These are phyloP conservation scores for Vicugna pacos DNA, from an alignment of 2,113 vertebrate genomes.

Conservation along the genomic window DNA sequence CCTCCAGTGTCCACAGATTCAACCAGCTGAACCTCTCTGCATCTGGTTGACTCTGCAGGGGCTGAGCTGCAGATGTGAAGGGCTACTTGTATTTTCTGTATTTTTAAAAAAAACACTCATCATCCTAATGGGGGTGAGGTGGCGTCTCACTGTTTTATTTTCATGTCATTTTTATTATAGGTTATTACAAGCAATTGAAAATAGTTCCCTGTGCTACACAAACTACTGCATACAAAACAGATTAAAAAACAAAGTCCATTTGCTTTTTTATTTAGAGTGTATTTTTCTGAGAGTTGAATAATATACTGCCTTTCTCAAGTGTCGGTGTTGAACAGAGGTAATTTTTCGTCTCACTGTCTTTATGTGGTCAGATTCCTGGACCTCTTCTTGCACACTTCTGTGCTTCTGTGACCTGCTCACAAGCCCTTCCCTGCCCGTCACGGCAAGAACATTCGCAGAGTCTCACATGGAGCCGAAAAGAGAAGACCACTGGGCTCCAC, in stretches of 20 bases:
- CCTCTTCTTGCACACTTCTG: neutral
- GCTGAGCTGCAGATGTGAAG: fast-evolving
- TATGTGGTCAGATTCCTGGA: fast-evolving
- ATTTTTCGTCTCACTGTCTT: too few species aligned
- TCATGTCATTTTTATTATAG: too few species aligned
- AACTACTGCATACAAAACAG: too few species aligned
- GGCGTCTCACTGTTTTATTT: neutral
- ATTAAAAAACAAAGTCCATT: neutral
- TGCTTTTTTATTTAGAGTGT: neutral
- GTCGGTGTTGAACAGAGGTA: neutral
- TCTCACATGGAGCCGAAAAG: neutral
- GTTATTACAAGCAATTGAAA: too few species aligned
- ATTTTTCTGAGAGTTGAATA: neutral
- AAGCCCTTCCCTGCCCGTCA: fast-evolving
- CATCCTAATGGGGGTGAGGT: neutral
- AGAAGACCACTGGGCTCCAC: too few species aligned
- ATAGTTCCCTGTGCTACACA: too few species aligned
- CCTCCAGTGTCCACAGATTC: neutral
- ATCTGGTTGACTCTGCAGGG: neutral
- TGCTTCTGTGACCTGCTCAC: neutral
- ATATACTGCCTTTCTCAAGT: neutral
- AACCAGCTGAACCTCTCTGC: neutral
- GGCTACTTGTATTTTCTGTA: neutral
- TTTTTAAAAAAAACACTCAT: neutral
- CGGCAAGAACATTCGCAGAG: fast-evolving